Evolutionary conservation across 2,113 vertebrate genomes (phyloP).

Genomic region (Pseudonaja textilis): DNA sequence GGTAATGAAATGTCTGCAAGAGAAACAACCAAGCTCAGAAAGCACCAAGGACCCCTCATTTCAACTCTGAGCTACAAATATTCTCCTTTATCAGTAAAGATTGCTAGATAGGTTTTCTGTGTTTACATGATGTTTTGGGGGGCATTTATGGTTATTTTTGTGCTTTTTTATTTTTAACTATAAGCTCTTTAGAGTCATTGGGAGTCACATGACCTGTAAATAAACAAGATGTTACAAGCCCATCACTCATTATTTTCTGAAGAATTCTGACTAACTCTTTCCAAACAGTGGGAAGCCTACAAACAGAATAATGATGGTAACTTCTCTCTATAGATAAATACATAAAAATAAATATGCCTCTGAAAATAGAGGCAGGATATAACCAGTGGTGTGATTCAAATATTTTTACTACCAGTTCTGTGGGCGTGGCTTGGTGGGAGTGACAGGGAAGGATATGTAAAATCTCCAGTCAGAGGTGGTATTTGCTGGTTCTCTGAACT

Average conservation of each 20-base stretch:
- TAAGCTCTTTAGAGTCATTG: neutral
- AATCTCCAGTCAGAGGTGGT: no score
- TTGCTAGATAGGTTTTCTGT: neutral
- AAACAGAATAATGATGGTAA: neutral
- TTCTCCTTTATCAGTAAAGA: neutral
- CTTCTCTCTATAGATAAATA: neutral
- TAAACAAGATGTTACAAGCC: neutral
- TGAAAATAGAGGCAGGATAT: neutral
- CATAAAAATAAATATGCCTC: neutral
- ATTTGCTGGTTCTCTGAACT: no score
- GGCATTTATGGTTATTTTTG: neutral
- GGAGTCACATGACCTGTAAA: neutral
- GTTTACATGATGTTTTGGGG: neutral
- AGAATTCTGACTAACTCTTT: neutral
- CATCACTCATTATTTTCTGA: neutral
- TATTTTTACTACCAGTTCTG: no score
- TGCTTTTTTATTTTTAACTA: neutral
- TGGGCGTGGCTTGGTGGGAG: no score
- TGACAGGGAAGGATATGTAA: no score
- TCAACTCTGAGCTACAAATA: neutral
- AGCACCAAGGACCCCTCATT: neutral
- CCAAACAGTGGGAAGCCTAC: neutral
- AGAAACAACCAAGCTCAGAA: neutral
- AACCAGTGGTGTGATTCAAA: neutral
- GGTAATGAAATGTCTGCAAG: neutral